These are phyloP conservation scores for Rhynchonycteris naso DNA, from an alignment of 2,797 vertebrate species.

Conservation along the genomic window DNA sequence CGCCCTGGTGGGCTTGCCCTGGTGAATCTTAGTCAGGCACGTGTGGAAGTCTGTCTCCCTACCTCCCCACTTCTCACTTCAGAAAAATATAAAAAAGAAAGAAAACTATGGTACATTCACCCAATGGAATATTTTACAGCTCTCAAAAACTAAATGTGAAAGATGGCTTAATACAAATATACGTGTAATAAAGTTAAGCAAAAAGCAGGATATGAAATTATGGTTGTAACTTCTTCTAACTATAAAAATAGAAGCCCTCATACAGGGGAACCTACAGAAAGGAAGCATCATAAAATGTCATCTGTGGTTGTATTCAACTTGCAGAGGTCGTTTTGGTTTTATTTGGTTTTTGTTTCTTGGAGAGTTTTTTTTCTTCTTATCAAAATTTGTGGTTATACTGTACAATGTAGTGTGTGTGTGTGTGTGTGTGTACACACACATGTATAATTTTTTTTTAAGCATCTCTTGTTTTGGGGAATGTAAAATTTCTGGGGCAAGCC, in stretches of 20 bases:
- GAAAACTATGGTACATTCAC: neutral
- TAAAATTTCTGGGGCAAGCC: neutral
- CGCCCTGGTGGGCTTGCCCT: too few species aligned
- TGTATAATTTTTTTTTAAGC: slow-evolving; percentile 26
- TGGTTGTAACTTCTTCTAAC: neutral
- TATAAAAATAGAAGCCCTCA: neutral
- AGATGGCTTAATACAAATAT: too few species aligned
- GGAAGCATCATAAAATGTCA: neutral
- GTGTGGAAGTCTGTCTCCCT: too few species aligned
- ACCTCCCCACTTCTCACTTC: too few species aligned
- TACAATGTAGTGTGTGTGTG: too few species aligned
- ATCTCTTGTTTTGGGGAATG: neutral
- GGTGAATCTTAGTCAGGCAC: too few species aligned
- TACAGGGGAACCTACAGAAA: neutral
- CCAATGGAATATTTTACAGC: neutral
- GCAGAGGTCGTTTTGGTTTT: neutral
- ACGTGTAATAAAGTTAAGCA: neutral
- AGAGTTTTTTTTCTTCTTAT: neutral
- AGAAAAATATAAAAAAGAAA: too few species aligned
- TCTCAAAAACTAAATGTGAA: neutral
- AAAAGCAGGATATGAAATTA: neutral
- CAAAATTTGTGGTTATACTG: neutral
- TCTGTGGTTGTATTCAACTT: neutral
- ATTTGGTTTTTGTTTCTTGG: too few species aligned
- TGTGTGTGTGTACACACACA: too few species aligned